Percentiles rank a stretch among this genome's conserved stretches.
Evolutionary conservation across 2,113 vertebrate species (phyloP).

Genomic region (Centropus unirufus): DNA sequence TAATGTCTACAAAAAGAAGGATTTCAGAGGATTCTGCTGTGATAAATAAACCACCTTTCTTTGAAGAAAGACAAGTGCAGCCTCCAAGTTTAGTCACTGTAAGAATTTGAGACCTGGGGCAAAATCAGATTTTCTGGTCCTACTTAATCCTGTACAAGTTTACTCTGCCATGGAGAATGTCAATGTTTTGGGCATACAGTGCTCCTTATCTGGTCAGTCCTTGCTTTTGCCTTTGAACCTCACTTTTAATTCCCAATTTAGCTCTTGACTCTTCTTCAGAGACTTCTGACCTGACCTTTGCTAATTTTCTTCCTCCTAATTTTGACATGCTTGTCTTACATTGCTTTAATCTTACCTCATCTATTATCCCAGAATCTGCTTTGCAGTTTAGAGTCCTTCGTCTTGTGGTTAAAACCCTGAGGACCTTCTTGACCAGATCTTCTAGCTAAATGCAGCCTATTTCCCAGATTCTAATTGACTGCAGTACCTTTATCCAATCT

Average conservation of each 20-base stretch:
- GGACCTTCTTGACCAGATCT: neutral
- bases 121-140: neutral
- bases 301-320: constrained; percentile 22
- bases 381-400: neutral
- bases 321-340: constrained; percentile 4
- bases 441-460: neutral
- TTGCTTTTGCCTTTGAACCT: constrained; percentile 21
- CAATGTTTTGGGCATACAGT: neutral
- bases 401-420: neutral
- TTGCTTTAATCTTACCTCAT: neutral
- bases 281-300: constrained; percentile 13
- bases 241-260: constrained; percentile 22
- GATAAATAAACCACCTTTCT: neutral
- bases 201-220: neutral
- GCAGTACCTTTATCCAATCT: neutral
- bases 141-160: neutral
- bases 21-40: neutral
- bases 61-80: neutral
- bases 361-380: neutral
- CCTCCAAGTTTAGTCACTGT: neutral
- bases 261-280: constrained; percentile 6
- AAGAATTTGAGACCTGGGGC: neutral
- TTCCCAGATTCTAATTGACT: neutral
- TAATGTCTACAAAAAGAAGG: neutral
- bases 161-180: neutral